A percentile compares a stretch with the other conserved stretches of the same genome.
Evolutionary conservation across 2,113 vertebrate species (phyloP).

Genomic region (Castor canadensis): DNA sequence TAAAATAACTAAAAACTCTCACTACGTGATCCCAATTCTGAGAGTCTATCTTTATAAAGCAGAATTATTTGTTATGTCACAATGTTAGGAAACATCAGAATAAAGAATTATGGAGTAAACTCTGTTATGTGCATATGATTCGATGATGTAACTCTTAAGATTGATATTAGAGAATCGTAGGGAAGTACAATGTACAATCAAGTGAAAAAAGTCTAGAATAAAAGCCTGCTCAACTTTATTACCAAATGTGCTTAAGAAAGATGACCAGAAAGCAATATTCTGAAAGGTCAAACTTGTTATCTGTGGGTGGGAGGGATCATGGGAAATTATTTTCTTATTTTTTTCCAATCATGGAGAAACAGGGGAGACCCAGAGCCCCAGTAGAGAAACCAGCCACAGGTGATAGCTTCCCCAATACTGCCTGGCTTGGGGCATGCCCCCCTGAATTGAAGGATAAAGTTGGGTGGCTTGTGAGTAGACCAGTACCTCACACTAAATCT

Average conservation of each 20-base stretch:
- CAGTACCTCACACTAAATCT: accelerated
- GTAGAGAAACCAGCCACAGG: not conserved
- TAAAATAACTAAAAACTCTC: constrained; percentile 20
- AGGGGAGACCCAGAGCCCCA: not conserved
- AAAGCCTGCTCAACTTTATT: not conserved
- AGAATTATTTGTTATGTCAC: not conserved
- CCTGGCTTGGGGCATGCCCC: accelerated
- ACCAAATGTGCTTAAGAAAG: not conserved
- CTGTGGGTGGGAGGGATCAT: not conserved
- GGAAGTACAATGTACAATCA: not conserved
- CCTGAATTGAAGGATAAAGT: not conserved
- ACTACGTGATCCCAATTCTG: not conserved
- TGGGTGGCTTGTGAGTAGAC: no score
- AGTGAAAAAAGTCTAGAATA: not conserved
- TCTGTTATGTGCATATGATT: not conserved
- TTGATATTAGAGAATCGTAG: not conserved
- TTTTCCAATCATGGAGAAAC: not conserved
- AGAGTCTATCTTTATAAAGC: not conserved
- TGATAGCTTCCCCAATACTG: accelerated
- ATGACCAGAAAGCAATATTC: not conserved
- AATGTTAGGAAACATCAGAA: not conserved
- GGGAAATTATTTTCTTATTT: not conserved
- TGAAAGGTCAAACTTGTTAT: not conserved
- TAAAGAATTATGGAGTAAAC: not conserved
- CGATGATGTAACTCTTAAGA: not conserved